Evolutionary conservation across 1,140 invertebrate species (phyloP), one percentile per base, ranked within the genome.

Genomic region (Drosophila mauritiana): DNA sequence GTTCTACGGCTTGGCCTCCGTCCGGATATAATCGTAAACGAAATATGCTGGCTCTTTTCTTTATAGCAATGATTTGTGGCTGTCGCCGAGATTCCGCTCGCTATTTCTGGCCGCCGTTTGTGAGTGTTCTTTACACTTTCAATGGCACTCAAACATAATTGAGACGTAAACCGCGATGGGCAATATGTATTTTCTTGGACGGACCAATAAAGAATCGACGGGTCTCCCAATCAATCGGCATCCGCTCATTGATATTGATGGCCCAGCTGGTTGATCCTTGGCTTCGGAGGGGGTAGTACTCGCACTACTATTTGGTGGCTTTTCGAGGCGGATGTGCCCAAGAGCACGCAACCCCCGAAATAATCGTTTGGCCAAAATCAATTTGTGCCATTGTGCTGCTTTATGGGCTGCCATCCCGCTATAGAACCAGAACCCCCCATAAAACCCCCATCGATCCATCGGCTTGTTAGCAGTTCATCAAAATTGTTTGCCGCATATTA

Each of bases 401-500:
- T 80, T 89, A 89, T 59, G 72, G 61, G 46, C 68, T 80, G 58
- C 27, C 58, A 42, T 27, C 42, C 22, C 36, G 27, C 5, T 5
- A 27, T 39, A 39, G 20, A 20, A 20, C 39, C 22, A 36, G 39
- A 43, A 4, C 13, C 31, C 10, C 12, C 39, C 49, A 27, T 40
- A 17, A 40, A n/a, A 36, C 48, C 54, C 5, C 42, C 70, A 43
- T 17, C 40, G n/a, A 36, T 31, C 54, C 59, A 54, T 45, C 58
- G 68, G 54, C 82, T 78, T 78, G 82, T 86, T 86, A 86, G 81
- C 82, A 77, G 82, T 74, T 85, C 81, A 85, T 86, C 81, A 85
- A 65, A 82, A 67, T 78, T 88, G 83, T 88, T 82, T 72, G 76
- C 20, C 72, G 84, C 84, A 89, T 89, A 89, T 89, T 89, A 89